Percentiles rank a stretch among this genome's conserved stretches.
Evolutionary conservation across 2,797 vertebrate genomes (phyloP).

Genomic region (Chloroceryle inda): DNA sequence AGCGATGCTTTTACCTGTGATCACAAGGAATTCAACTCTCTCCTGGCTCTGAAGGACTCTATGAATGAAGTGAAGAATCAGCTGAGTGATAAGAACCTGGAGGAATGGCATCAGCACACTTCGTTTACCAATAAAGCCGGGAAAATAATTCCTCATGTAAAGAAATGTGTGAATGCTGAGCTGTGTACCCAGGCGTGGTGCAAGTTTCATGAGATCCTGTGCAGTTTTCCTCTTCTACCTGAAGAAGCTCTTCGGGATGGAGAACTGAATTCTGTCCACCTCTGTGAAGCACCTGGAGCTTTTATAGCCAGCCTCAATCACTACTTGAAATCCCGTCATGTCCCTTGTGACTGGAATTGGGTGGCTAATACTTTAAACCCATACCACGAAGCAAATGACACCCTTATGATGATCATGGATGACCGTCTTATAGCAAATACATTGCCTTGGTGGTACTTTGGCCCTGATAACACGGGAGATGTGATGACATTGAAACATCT

Average conservation of each 20-base stretch:
- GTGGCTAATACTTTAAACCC: constrained; percentile 94
- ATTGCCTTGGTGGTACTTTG: constrained; percentile 93
- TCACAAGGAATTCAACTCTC: constrained; percentile 72
- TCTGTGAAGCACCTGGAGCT: constrained; percentile 96
- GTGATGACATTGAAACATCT: constrained; percentile 90
- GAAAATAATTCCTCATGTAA: constrained; percentile 86
- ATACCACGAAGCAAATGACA: constrained; percentile 92
- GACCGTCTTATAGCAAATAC: constrained; percentile 94
- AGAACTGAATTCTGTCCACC: constrained; percentile 91
- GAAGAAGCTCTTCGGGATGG: constrained; percentile 81
- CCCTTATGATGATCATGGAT: constrained; percentile 89
- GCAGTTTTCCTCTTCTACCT: constrained; percentile 86
- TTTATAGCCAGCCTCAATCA: constrained; percentile 95
- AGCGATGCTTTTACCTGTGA: constrained; percentile 78
- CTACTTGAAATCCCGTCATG: constrained; percentile 86
- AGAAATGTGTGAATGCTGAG: constrained; percentile 88
- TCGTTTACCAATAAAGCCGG: constrained; percentile 93
- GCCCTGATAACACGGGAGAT: constrained; percentile 93
- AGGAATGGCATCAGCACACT: constrained; percentile 95
- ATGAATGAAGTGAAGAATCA: constrained; percentile 93
- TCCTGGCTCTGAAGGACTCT: constrained; percentile 88
- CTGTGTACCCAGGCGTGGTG: constrained; percentile 98
- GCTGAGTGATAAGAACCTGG: constrained; percentile 92
- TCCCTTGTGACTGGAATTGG: constrained; percentile 92
- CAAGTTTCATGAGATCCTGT: constrained; percentile 94